Percentiles rank a stretch among this genome's conserved stretches.
Conservation (phyloP, 64 coral and sea anemone species). For the Stichodactyla helianthus region DNA sequence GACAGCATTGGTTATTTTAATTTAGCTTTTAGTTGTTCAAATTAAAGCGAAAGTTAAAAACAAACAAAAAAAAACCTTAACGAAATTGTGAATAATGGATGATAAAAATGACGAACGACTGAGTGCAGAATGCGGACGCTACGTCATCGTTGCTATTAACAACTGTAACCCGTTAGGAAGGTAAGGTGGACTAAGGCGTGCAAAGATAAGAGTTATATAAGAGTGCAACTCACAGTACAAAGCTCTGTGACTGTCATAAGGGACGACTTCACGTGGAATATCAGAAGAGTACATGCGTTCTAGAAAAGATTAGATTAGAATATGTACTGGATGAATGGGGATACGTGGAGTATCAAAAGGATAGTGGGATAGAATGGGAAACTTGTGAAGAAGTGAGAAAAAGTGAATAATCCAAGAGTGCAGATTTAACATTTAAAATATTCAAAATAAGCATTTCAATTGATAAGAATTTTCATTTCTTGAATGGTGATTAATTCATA, state of each 20-base stretch:
- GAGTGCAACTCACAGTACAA: conserved; percentile 21
- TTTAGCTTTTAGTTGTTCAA: background rate
- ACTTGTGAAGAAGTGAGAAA: background rate
- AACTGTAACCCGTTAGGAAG: background rate
- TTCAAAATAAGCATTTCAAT: background rate
- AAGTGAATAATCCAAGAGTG: too few species aligned
- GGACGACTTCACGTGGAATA: conserved; percentile 35
- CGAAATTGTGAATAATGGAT: background rate
- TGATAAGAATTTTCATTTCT: background rate
- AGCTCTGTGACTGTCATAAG: conserved; percentile 62
- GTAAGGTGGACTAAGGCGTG: background rate
- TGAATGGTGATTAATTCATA: background rate
- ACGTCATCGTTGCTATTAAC: too few species aligned
- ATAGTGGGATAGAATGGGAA: background rate
- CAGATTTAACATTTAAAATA: background rate
- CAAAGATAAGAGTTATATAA: background rate
- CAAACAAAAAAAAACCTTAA: background rate
- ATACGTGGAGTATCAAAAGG: background rate
- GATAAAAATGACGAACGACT: too few species aligned
- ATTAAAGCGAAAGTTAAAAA: background rate
- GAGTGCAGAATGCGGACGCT: too few species aligned
- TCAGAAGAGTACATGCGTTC: conserved; percentile 59
- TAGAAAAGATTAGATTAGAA: conserved; percentile 33
- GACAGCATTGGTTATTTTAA: background rate
- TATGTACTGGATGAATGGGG: background rate